Evolutionary conservation across 92 coral and sea anemone species (phyloP).

Genomic region (Parazoanthus swiftii): DNA sequence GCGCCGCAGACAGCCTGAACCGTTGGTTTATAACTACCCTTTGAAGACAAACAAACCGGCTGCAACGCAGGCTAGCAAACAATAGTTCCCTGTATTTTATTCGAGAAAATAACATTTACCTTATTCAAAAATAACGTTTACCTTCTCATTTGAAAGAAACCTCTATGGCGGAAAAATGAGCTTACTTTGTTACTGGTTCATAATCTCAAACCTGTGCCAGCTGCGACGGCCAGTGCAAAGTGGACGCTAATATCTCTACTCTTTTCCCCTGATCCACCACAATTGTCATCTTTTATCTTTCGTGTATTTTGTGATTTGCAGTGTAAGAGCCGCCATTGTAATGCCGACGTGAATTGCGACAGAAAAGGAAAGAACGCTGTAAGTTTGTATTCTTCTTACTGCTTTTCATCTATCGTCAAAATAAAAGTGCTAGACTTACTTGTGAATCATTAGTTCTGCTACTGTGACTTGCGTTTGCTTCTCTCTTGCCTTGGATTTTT

Average conservation of each 20-base stretch:
- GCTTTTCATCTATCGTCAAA: not conserved
- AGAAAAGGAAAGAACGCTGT: constrained; percentile 72
- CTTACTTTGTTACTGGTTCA: not conserved
- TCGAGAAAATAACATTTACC: not conserved
- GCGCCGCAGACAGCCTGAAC: too few species aligned
- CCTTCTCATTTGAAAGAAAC: not conserved
- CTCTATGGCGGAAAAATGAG: too few species aligned
- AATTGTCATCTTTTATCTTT: not conserved
- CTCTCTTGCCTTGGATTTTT: not conserved
- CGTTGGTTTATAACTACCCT: too few species aligned
- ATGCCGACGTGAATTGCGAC: constrained; percentile 60
- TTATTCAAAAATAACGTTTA: not conserved
- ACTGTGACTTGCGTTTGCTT: not conserved
- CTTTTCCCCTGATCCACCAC: not conserved
- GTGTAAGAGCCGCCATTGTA: constrained; percentile 35
- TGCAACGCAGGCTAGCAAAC: too few species aligned
- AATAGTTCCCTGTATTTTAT: not conserved
- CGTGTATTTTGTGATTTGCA: constrained; percentile 2
- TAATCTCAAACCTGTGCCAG: not conserved
- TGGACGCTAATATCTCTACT: not conserved
- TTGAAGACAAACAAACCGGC: too few species aligned
- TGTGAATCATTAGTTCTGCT: not conserved
- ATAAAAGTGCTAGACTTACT: not conserved
- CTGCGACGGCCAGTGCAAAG: not conserved
- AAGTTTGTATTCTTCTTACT: constrained; percentile 20